phyloP scores from a whole-genome alignment of 2,888 invertebrate species.

The Antheraea assamensis region DNA sequence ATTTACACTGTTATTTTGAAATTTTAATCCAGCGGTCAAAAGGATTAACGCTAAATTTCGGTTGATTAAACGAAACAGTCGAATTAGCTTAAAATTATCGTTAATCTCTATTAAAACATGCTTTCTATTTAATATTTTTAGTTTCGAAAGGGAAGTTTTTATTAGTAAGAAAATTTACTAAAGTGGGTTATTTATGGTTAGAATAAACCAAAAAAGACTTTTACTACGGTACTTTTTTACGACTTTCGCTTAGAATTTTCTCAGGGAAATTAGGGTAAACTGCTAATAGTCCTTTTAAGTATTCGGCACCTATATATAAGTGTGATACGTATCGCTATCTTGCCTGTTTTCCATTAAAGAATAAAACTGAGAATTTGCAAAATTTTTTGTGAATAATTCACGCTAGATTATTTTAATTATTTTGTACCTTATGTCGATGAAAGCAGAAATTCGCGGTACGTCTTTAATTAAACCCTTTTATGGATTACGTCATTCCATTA shows the following conservation, averaged over 20 bases:
- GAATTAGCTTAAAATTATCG: conserved; percentile 19
- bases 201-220: conserved; percentile 36
- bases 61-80: conserved; percentile 35
- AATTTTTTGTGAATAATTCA: conserved; percentile 44
- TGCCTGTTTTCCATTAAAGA: conserved; percentile 26
- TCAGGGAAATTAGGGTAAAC: conserved; percentile 40
- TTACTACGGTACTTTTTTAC: conserved; percentile 42
- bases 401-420: conserved; percentile 43
- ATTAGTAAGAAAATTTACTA: conserved; percentile 33
- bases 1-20: conserved; percentile 61
- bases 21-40: conserved; percentile 54
- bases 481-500: background rate
- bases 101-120: background rate
- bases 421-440: conserved; percentile 38
- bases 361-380: conserved; percentile 38
- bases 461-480: conserved; percentile 58
- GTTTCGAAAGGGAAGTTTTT: background rate
- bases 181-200: conserved; percentile 36
- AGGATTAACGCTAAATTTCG: conserved; percentile 49
- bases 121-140: conserved; percentile 18
- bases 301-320: conserved; percentile 33
- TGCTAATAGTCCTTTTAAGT: conserved; percentile 43
- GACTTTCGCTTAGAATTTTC: conserved; percentile 43
- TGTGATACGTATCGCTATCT: conserved; percentile 24
- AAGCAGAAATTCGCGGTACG: conserved; percentile 55